Conservation (phyloP, 1,140 invertebrate genomes). For the Vollenhovia emeryi region DNA sequence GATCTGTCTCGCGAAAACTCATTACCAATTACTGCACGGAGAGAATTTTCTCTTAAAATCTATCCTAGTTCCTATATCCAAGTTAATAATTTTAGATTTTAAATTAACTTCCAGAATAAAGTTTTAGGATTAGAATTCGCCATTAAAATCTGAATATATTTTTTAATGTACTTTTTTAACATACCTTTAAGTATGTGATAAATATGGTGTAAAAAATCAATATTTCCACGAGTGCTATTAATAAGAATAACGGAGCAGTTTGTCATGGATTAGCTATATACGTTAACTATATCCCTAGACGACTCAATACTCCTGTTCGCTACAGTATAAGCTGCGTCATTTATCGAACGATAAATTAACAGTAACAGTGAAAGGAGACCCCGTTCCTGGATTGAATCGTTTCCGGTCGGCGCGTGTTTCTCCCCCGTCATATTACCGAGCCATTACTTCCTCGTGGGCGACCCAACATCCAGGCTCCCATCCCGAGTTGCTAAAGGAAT, state of each 20-base stretch:
- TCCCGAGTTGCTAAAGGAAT: constrained; percentile 23
- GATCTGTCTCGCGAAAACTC: not conserved
- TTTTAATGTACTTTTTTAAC: not conserved
- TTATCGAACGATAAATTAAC: constrained; percentile 81
- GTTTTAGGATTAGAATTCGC: not conserved
- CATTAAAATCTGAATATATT: not conserved
- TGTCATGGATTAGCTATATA: constrained; percentile 1
- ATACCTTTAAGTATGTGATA: not conserved
- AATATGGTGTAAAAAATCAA: not conserved
- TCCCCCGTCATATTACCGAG: constrained; percentile 70
- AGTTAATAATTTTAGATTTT: not conserved
- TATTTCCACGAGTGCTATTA: not conserved
- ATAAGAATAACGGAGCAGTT: constrained; percentile 22
- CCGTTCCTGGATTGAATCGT: constrained; percentile 73
- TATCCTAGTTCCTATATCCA: no score
- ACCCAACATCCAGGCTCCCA: constrained; percentile 61
- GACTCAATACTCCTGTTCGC: constrained; percentile 1
- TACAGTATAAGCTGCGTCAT: constrained; percentile 75
- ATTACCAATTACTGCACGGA: not conserved
- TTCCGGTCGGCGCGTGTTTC: constrained; percentile 72
- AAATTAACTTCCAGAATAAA: not conserved
- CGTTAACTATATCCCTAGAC: not conserved
- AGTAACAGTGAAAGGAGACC: constrained; percentile 60
- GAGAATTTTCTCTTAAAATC: no score
- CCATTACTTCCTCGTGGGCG: constrained; percentile 63